Evolutionary conservation across 2,888 invertebrate species (phyloP), one percentile per base, ranked within the genome.

Genomic region (Amphipoea lucens): DNA sequence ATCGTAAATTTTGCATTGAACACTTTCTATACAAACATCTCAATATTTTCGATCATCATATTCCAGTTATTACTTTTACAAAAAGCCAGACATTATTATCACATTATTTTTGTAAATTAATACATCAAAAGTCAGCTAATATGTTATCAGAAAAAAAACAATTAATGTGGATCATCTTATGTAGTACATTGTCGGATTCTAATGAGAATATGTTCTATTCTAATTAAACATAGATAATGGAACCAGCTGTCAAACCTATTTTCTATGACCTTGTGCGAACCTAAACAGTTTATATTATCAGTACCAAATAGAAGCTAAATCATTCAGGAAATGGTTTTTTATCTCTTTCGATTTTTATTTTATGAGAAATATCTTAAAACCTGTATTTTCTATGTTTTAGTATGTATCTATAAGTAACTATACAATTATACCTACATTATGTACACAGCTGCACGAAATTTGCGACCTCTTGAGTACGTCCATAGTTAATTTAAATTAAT

Each of bases 201-300:
- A 72, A 74, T 66, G 65, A 76, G 68, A 83, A 68, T 79, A 7
- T 68, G 68, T 62, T 79, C 76, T 54, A 83, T 62, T 79, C 76
- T 54, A 83, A 65, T 83, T 75, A 77, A 67, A 66, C 29, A 42
- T 1, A 80, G 87, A 80, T 84, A 80, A 87, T 77, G 14, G 62
- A 76, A 72, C 48, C 36, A 68, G 42, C 63, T 57, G 20, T 40
- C 42, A 66, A 72, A 68, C 62, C 62, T 74, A 78, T 66, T 73
- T 82, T 75, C 85, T 71, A 23, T 42, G 66, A 74, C 74, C 42
- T 66, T 74, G 57, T 68, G 29, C 29, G 48, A 78, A 60, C 48
- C 57, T 51, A 76, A 65, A 66, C 12, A 54, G 40, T 62, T 54
- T 20, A 78, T 63, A 62, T 70, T 63, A 66, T 70, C 9, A 72